These are phyloP conservation scores for Candoia aspera DNA, from an alignment of 2,113 vertebrate genomes.

Conservation along the genomic window DNA sequence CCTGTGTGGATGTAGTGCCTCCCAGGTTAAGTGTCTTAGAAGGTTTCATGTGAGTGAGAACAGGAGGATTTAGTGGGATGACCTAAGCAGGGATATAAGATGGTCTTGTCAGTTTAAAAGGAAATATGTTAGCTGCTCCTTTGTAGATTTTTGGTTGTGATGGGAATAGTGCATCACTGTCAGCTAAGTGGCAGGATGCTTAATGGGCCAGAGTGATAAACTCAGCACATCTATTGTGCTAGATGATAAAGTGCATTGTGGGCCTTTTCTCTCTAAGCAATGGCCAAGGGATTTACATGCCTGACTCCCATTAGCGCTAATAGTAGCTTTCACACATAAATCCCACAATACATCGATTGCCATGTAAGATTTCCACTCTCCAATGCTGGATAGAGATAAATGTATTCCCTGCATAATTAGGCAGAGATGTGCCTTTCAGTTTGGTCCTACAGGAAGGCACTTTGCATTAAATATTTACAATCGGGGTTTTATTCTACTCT, in stretches of 20 bases:
- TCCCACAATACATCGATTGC: constrained; percentile 35
- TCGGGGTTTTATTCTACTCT: constrained; percentile 40
- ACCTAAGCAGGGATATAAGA: background rate
- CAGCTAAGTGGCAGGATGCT: constrained; percentile 25
- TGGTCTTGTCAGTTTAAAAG: background rate
- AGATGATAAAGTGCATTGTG: constrained; percentile 15
- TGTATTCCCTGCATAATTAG: constrained; percentile 16
- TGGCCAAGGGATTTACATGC: constrained; percentile 5
- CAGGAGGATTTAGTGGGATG: background rate
- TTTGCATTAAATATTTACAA: constrained; percentile 49
- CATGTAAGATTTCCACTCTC: constrained; percentile 27
- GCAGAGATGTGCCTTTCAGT: constrained; percentile 12
- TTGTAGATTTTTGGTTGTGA: background rate
- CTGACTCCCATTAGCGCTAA: constrained; percentile 28
- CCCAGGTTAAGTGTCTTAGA: background rate
- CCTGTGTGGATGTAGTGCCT: background rate
- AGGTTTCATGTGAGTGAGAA: background rate
- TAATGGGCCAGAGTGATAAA: constrained; percentile 35
- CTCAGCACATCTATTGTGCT: constrained; percentile 19
- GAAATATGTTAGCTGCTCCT: background rate
- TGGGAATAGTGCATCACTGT: background rate
- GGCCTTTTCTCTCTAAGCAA: constrained; percentile 37
- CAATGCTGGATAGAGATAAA: constrained; percentile 18
- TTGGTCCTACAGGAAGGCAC: constrained; percentile 37
- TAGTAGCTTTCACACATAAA: constrained; percentile 38